phyloP scores from a whole-genome alignment of 2,888 invertebrate genomes.

The Smittia aterrima region DNA sequence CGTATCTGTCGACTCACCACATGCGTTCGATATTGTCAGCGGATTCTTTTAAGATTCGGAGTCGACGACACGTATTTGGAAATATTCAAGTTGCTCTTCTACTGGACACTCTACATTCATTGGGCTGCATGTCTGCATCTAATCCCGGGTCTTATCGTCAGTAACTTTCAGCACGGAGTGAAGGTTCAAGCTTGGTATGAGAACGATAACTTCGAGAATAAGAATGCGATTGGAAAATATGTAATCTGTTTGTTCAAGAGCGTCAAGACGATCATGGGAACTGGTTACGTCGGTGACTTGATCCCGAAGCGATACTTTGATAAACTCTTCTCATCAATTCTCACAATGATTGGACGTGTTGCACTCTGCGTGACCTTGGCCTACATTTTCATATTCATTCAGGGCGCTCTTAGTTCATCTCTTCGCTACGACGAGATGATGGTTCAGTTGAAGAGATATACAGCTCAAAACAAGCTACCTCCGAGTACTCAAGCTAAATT shows the following conservation, averaged over 20 bases:
- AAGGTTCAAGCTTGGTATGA: conserved; percentile 27
- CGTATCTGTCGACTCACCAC: conserved; percentile 11
- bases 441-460: conserved; percentile 49
- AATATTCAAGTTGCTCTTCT: neutral
- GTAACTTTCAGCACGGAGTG: neutral
- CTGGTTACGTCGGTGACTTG: conserved; percentile 19
- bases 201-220: neutral
- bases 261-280: conserved; percentile 30
- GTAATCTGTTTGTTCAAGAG: conserved; percentile 26
- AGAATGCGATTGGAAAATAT: neutral
- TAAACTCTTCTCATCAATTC: conserved; percentile 26
- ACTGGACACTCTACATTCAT: conserved; percentile 27
- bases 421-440: conserved; percentile 48
- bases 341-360: conserved; percentile 46
- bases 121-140: conserved; percentile 31
- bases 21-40: neutral
- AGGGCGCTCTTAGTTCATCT: conserved; percentile 47
- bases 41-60: neutral
- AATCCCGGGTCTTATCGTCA: neutral
- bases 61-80: conserved; percentile 22
- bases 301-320: conserved; percentile 25
- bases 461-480: conserved; percentile 50
- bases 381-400: conserved; percentile 48
- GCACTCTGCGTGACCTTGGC: conserved; percentile 47
- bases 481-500: conserved; percentile 47